These are phyloP conservation scores for Arvicanthis niloticus DNA, from an alignment of 2,113 vertebrate genomes.

Conservation along the genomic window DNA sequence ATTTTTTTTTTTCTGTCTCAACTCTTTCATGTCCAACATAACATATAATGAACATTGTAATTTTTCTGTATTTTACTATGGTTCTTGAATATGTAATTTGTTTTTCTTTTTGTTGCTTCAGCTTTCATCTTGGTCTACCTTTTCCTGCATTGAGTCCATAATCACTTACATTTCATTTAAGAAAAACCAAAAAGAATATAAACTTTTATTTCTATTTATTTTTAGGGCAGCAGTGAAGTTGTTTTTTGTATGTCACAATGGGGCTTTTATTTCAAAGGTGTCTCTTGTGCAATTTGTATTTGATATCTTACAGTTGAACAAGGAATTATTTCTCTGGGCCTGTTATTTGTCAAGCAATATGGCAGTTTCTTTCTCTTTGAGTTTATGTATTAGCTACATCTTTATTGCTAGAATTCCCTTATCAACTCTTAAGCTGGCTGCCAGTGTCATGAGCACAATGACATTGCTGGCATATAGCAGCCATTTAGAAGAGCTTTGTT, in stretches of 20 bases:
- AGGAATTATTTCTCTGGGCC: slow-evolving; percentile 36
- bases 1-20: background rate
- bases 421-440: slow-evolving; percentile 24
- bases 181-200: background rate
- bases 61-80: background rate
- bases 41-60: background rate
- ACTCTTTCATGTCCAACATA: background rate
- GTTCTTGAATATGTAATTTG: background rate
- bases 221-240: background rate
- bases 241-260: background rate
- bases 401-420: slow-evolving; percentile 60
- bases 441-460: slow-evolving; percentile 10
- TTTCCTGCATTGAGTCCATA: background rate
- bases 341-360: slow-evolving; percentile 51
- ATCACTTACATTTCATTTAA: slow-evolving; percentile 35
- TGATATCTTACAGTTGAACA: slow-evolving; percentile 42
- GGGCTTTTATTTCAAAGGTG: background rate
- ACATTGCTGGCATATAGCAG: background rate
- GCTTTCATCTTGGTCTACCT: slow-evolving; percentile 13
- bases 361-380: slow-evolving; percentile 52
- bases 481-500: slow-evolving; percentile 12
- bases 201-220: slow-evolving; percentile 37
- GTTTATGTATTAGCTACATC: slow-evolving; percentile 34
- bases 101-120: slow-evolving; percentile 20
- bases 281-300: background rate